A percentile compares a stretch with the other conserved stretches of the same genome.
Conservation (phyloP, 1,140 invertebrate genomes). For the Drosophila cardini region DNA sequence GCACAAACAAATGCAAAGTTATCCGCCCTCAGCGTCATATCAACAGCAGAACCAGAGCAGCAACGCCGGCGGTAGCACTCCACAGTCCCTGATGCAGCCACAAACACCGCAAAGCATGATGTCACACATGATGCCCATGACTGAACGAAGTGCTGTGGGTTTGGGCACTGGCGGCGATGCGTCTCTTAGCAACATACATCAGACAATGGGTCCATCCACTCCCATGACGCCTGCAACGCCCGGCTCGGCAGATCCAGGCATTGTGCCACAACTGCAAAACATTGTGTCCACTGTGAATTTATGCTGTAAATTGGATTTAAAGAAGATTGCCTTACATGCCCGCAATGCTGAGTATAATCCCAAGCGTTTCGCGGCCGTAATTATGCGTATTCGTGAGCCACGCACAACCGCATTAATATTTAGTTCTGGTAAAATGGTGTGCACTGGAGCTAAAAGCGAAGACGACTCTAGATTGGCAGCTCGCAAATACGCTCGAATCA, state of each 20-base stretch:
- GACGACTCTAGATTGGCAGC: slow-evolving; percentile 98
- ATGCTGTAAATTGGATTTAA: slow-evolving; percentile 97
- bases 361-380: slow-evolving; percentile 99
- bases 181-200: slow-evolving; percentile 86
- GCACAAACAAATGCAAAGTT: slow-evolving; percentile 88
- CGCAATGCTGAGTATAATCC: slow-evolving; percentile 99
- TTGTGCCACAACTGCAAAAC: slow-evolving; percentile 97
- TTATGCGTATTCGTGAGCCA: slow-evolving; percentile 99
- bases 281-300: slow-evolving; percentile 99
- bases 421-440: slow-evolving; percentile 99
- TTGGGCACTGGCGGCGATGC: slow-evolving; percentile 75
- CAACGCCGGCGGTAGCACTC: slow-evolving; percentile 87
- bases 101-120: slow-evolving; percentile 95
- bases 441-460: slow-evolving; percentile 99
- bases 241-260: slow-evolving; percentile 96
- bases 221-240: slow-evolving; percentile 98
- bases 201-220: slow-evolving; percentile 90
- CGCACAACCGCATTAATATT: slow-evolving; percentile 99
- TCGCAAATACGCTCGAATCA: slow-evolving; percentile 99
- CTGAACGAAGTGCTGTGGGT: slow-evolving; percentile 84
- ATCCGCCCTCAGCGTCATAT: slow-evolving; percentile 61
- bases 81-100: slow-evolving; percentile 91
- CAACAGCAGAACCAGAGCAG: slow-evolving; percentile 87
- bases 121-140: slow-evolving; percentile 91
- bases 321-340: slow-evolving; percentile 99